Percentiles rank a stretch among this genome's conserved stretches.
Conservation (phyloP, 2,888 invertebrate genomes). For the Bellardia pandia region DNA sequence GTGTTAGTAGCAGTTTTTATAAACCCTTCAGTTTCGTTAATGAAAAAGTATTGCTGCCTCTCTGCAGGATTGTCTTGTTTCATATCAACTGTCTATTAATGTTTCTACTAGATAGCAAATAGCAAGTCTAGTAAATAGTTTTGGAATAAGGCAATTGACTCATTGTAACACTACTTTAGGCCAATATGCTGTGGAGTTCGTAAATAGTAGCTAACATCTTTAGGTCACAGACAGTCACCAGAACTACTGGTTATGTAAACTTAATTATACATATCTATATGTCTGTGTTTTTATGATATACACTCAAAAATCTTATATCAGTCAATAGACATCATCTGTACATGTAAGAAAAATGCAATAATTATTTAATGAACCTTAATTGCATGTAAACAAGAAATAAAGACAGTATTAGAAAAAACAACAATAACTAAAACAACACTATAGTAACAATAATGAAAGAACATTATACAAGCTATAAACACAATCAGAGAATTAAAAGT, state of each 20-base stretch:
- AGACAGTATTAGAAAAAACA: not conserved
- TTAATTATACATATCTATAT: not conserved
- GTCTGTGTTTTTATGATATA: slow-evolving; percentile 4
- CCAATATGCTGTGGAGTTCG: too few relatives aligned
- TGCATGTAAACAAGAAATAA: slow-evolving; percentile 5
- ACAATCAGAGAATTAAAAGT: not conserved
- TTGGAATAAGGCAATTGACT: too few relatives aligned
- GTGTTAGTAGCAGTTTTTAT: not conserved
- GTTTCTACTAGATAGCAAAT: too few relatives aligned
- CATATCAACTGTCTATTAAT: too few relatives aligned
- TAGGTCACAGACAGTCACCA: too few relatives aligned
- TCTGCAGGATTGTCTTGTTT: too few relatives aligned
- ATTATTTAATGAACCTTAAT: slow-evolving; percentile 65
- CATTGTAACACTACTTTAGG: too few relatives aligned
- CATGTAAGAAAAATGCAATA: slow-evolving; percentile 43
- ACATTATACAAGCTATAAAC: not conserved
- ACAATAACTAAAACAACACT: not conserved
- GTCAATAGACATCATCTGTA: slow-evolving; percentile 31
- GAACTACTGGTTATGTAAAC: too few relatives aligned
- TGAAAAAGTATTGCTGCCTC: too few relatives aligned
- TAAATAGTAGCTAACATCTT: too few relatives aligned
- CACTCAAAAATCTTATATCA: slow-evolving; percentile 32
- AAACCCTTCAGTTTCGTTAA: not conserved
- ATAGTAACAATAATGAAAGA: not conserved
- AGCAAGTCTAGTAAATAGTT: too few relatives aligned